A percentile compares a stretch with the other conserved stretches of the same genome.
These are phyloP conservation scores for Diadophis punctatus DNA, from an alignment of 2,113 vertebrate species.

Conservation along the genomic window DNA sequence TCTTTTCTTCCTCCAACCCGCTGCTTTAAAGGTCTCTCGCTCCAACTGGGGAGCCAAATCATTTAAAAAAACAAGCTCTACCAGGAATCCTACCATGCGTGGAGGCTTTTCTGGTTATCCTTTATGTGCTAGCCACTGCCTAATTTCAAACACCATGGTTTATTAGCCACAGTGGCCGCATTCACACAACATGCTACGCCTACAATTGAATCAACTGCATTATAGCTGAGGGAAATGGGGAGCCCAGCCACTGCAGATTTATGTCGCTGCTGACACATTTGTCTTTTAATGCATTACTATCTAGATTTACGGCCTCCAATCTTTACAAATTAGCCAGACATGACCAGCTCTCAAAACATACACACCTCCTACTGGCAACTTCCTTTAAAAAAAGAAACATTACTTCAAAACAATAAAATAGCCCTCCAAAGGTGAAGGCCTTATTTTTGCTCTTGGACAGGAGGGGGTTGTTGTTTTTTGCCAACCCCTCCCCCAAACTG, in stretches of 20 bases:
- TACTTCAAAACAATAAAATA: background rate
- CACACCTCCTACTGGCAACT: background rate
- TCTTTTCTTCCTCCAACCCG: no score
- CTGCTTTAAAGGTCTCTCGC: background rate
- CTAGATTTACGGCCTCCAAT: background rate
- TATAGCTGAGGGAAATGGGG: background rate
- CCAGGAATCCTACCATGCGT: background rate
- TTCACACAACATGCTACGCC: background rate
- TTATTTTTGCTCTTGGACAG: background rate
- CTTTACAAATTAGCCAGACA: background rate
- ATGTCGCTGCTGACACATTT: background rate
- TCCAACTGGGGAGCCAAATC: background rate
- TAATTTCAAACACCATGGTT: background rate
- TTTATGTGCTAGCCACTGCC: background rate
- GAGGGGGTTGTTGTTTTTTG: background rate
- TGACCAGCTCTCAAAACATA: background rate
- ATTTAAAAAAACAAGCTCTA: background rate
- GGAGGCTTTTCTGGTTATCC: background rate
- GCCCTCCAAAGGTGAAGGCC: background rate
- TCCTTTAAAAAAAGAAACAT: background rate
- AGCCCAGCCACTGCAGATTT: background rate
- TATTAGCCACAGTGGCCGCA: background rate
- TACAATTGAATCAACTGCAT: background rate
- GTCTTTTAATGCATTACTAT: background rate
- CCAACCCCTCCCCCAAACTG: background rate